Base-by-base conservation (phyloP, 1,140 invertebrate species). In the Dreissena polymorpha region DNA sequence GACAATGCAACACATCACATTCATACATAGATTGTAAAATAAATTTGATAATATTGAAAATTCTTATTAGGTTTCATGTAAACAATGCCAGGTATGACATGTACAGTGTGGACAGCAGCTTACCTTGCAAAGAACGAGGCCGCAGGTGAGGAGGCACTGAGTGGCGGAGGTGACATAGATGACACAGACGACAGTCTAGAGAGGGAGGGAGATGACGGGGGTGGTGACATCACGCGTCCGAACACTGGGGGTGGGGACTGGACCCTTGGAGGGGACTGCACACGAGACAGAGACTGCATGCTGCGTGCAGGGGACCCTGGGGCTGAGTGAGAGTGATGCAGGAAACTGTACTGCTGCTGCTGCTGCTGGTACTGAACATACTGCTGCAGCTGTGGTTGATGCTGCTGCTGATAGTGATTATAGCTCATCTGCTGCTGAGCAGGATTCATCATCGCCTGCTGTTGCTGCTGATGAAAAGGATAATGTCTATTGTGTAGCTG, bases 81-180 rank as follows among this genome's bases (percentile, higher is more conserved):
- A 39, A 39, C 8, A 39, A 39, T 39, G 39, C 3, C 39, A 39
- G 39, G 39, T 39, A 2, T 2, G 39, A 39, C 2, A 5, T 39
- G 39, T 39, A 39, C 39, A 39, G 39, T 8, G 8, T 39, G 39
- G 39, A n/a, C n/a, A n/a, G 39, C 2, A n/a, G 57, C 80, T 74
- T 83, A 83, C 81, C 81, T 76, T 63, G 81, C 81, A 71, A 83
- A 83, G 68, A 83, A 83, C 29, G 81, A 83, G 49, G 81, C 81
- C 29, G 81, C 81, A 53, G 81, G 73, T 12, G 78, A 81, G 21
- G 79, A 82, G 79, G 79, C 79, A 82, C 79, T 77, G 23, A 10
- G 53, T 77, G 81, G 81, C 6, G 81, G 73, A 18, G 80, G 72
- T 27, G 81, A 83, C 81, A 83, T 77, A 1, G 81, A 14, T 29